Conservation (phyloP, 2,888 invertebrate species). For the Ecdyonurus torrentis region DNA sequence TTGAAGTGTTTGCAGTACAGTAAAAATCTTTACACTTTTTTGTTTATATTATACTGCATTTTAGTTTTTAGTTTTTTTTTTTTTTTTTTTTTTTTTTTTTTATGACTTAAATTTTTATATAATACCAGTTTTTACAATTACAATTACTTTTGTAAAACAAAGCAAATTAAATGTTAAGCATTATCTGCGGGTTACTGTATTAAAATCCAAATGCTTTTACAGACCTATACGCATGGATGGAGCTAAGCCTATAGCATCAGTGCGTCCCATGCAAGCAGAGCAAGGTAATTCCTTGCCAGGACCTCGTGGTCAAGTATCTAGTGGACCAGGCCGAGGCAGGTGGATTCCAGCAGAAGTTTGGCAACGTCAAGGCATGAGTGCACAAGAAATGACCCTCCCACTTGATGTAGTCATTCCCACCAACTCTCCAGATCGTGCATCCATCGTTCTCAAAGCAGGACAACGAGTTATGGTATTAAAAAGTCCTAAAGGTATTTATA, state of each 20-base stretch:
- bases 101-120: no score
- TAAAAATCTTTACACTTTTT: no score
- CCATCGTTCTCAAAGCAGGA: conserved; percentile 81
- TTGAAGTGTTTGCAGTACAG: no score
- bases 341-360: conserved; percentile 86
- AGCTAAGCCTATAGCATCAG: conserved; percentile 35
- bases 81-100: no score
- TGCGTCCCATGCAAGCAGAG: conserved; percentile 67
- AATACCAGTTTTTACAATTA: no score
- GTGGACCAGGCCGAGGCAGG: conserved; percentile 23
- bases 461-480: conserved; percentile 89
- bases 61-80: no score
- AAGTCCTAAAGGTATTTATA: conserved; percentile 90
- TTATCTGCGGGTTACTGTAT: no score
- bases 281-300: conserved; percentile 12
- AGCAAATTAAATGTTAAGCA: not conserved
- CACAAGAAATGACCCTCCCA: conserved; percentile 86
- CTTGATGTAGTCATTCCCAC: conserved; percentile 85
- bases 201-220: not conserved
- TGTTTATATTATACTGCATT: no score
- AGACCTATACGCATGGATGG: conserved; percentile 16
- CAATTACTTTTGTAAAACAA: not conserved
- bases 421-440: conserved; percentile 74
- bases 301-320: conserved; percentile 10
- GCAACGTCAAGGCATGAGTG: conserved; percentile 87